Base-by-base conservation (phyloP, 2,888 invertebrate genomes). In the Diaprepes abbreviatus region DNA sequence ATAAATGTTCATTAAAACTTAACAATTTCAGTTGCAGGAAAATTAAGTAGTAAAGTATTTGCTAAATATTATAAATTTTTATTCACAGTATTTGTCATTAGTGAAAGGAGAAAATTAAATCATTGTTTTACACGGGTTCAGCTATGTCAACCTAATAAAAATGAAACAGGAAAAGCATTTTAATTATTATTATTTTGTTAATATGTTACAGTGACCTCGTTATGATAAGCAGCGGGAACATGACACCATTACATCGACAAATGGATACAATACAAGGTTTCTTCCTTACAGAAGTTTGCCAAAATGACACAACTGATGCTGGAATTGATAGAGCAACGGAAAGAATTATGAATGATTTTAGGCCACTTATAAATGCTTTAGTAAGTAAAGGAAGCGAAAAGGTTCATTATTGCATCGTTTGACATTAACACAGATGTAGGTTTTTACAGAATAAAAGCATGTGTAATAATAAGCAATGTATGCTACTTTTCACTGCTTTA, bases 261-360 rank as follows among this genome's bases (percentile, higher is more conserved):
- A 82, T 85, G 38, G 79, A 76, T 4, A 85, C 84, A 19, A 79
- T 89, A 28, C 82, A 84, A 60, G 81, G 82, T 36, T 88, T 88
- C 78, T 81, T 88, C 36, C 74, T 80, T 12, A 80, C 82, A 5
- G 78, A 85, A 3, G 79, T 88, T 1, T 79, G 87, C 58, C 78
- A 85, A 19, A 85, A 84, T 40, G 78, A 79, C 6, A 81, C 83
- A 1, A 83, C 82, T 0, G 79, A 82, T 3, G 82, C 82, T 14
- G 85, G 85, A 57, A 81, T 87, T 17, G 79, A 83, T 14, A 77
- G 80, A 36, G 86, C 83, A 28, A 84, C 85, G 2, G 84, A 85
- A 12, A 79, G 83, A 70, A 74, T 88, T 7, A 75, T 87, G 31
- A 75, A 70, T 1, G 85, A 86, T 73, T 80, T 87, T 78, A 82